phyloP scores from a whole-genome alignment of 2,113 vertebrate genomes.

The Ornithorhynchus anatinus region DNA sequence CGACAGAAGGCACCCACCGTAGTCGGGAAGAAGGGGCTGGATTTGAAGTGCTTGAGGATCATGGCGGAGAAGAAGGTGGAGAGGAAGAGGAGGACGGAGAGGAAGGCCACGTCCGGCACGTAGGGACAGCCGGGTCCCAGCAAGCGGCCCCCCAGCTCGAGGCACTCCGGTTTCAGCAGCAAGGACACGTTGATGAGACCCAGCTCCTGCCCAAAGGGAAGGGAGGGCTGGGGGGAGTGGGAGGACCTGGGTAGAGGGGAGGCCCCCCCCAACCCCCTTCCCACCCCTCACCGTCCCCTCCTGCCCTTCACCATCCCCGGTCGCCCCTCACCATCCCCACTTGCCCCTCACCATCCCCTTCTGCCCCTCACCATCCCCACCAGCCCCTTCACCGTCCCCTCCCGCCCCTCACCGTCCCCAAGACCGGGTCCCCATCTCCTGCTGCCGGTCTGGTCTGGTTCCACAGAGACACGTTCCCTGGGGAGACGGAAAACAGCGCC shows the following conservation, averaged over 20 bases:
- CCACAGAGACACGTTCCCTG: conserved; percentile 54
- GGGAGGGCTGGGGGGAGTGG: neutral
- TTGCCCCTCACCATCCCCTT: conserved; percentile 24
- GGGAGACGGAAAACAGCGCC: conserved; percentile 27
- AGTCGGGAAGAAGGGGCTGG: conserved; percentile 69
- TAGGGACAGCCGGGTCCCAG: conserved; percentile 69
- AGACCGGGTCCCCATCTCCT: conserved; percentile 18
- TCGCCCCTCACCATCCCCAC: neutral
- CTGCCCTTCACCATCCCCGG: neutral
- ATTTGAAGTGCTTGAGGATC: conserved; percentile 65
- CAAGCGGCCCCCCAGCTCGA: conserved; percentile 62
- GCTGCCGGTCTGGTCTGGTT: conserved; percentile 1
- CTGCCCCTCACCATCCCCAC: neutral
- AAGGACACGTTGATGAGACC: conserved; percentile 18
- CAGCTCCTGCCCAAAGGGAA: neutral
- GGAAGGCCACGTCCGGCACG: conserved; percentile 73
- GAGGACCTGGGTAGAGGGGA: fast-evolving
- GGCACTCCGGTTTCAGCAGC: conserved; percentile 66
- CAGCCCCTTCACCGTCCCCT: neutral
- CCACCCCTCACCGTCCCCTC: neutral
- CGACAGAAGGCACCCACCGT: conserved; percentile 63
- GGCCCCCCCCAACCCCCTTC: neutral
- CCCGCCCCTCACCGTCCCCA: too few relatives aligned
- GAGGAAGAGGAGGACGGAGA: conserved; percentile 76
- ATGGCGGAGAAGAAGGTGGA: conserved; percentile 71